phyloP scores from a whole-genome alignment of 2,888 invertebrate genomes.

The Galeopsomyia nigrocyanea region DNA sequence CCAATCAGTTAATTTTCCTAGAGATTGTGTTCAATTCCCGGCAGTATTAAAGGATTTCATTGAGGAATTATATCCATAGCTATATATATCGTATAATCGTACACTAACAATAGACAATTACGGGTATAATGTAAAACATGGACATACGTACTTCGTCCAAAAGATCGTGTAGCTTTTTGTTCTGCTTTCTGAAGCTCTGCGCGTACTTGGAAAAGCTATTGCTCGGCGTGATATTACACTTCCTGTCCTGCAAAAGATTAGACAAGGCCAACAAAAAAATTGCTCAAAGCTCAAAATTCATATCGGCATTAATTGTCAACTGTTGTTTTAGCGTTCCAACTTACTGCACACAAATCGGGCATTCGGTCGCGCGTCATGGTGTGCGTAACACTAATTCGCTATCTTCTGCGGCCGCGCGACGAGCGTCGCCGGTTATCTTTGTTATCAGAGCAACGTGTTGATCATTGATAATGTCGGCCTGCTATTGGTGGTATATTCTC shows the following conservation, averaged over 20 bases:
- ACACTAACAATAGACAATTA: not conserved
- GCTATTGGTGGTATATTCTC: not conserved
- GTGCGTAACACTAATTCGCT: slow-evolving; percentile 27
- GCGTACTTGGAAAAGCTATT: slow-evolving; percentile 60
- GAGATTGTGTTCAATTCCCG: too few species aligned
- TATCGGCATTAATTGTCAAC: not conserved
- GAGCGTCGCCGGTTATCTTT: slow-evolving; percentile 56
- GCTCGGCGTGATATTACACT: slow-evolving; percentile 22
- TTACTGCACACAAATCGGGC: slow-evolving; percentile 64
- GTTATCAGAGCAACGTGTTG: slow-evolving; percentile 60
- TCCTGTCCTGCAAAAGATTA: slow-evolving; percentile 33
- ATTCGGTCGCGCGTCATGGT: slow-evolving; percentile 66
- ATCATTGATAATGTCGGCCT: slow-evolving; percentile 47
- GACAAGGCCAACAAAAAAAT: not conserved
- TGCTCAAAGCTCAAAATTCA: not conserved
- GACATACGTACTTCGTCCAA: slow-evolving; percentile 62
- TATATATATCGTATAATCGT: slow-evolving; percentile 4
- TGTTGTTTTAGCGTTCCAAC: slow-evolving; percentile 48
- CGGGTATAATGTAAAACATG: not conserved
- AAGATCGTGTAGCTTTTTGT: slow-evolving; percentile 61
- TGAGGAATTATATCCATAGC: not conserved
- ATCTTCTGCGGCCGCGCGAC: slow-evolving; percentile 20
- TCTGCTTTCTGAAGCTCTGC: slow-evolving; percentile 55
- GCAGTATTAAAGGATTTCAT: too few species aligned
- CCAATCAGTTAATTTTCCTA: slow-evolving; percentile 5